Evolutionary conservation across 1,140 invertebrate genomes (phyloP), one percentile per base, ranked within the genome.

Genomic region (Triops longicaudatus): DNA sequence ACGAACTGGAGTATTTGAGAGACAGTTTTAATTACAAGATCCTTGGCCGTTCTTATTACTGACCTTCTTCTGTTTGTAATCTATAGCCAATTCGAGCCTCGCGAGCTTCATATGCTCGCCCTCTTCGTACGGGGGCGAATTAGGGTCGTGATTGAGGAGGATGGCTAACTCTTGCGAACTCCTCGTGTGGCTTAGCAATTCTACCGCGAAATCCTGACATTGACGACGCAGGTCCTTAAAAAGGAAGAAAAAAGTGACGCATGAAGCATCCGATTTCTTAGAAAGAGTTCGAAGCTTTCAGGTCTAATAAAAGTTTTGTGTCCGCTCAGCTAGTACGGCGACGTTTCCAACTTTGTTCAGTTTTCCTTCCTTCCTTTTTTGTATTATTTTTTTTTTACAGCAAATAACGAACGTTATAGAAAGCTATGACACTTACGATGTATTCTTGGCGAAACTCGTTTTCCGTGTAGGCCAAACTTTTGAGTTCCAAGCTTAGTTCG

Each of bases 61-160:
- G 81, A 94, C 93, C 87, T 91, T 92, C 84, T 98, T 98, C 83
- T 98, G 96, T 82, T 96, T 95, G 83, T 94, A 96, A 79, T 92
- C 88, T 74, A 98, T 94, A 1, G 95, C 95, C 71, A 95, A 85
- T 82, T 96, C 92, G 9, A 98, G 85, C 75, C 94, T 86, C 0
- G 91, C 90, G 17, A 97, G 85, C 81, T 91, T 92, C 88, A 91
- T 91, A 77, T 90, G 89, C 80, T 91, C 90, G 0, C 88, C 91
- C 75, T 88, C 88, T 81, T 90, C 88, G 77, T 89, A 89, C 9
- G 88, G 88, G 1, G 88, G 86, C 78, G 88, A 87, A 4, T 90
- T 87, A 0, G 92, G 91, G 83, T 94, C 91, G 77, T 93, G 90
- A 83, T 94, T 94, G n/a, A 97, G 86, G 75, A 97, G 92, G n/a